These are phyloP conservation scores for Alloscopus bannaensis DNA, from an alignment of 2,888 invertebrate species.

Conservation along the genomic window DNA sequence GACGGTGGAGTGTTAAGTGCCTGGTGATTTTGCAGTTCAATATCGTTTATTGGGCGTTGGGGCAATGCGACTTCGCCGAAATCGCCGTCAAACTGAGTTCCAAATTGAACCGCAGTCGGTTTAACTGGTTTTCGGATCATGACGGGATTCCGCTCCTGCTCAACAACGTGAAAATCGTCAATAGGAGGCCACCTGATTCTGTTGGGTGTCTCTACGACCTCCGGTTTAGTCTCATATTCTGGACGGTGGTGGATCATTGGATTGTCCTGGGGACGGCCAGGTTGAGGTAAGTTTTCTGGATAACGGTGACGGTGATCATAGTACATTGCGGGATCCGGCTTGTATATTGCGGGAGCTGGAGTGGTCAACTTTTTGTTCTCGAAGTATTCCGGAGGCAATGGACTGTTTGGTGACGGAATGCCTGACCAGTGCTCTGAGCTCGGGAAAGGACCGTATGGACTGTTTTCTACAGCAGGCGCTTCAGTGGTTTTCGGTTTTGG, in stretches of 20 bases:
- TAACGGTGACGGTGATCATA: neutral
- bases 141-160: neutral
- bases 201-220: too few species aligned
- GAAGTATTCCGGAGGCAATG: slow-evolving; percentile 41
- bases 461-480: slow-evolving; percentile 22
- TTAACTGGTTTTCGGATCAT: slow-evolving; percentile 4
- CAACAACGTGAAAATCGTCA: neutral
- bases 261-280: neutral
- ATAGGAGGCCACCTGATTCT: too few species aligned
- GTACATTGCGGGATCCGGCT: slow-evolving; percentile 14
- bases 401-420: slow-evolving; percentile 51
- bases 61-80: slow-evolving; percentile 3
- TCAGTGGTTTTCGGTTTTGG: slow-evolving; percentile 7
- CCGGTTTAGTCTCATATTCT: neutral
- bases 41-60: neutral
- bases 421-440: slow-evolving; percentile 57
- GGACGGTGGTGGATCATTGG: neutral
- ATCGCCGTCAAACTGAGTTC: slow-evolving; percentile 17
- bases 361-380: slow-evolving; percentile 12
- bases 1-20: neutral
- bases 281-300: neutral
- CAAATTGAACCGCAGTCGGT: slow-evolving; percentile 22
- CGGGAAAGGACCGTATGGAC: slow-evolving; percentile 53
- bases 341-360: neutral
- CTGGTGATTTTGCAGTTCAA: neutral